These are phyloP conservation scores for Tupiocoris notatus DNA, from an alignment of 2,888 invertebrate genomes.

Conservation along the genomic window DNA sequence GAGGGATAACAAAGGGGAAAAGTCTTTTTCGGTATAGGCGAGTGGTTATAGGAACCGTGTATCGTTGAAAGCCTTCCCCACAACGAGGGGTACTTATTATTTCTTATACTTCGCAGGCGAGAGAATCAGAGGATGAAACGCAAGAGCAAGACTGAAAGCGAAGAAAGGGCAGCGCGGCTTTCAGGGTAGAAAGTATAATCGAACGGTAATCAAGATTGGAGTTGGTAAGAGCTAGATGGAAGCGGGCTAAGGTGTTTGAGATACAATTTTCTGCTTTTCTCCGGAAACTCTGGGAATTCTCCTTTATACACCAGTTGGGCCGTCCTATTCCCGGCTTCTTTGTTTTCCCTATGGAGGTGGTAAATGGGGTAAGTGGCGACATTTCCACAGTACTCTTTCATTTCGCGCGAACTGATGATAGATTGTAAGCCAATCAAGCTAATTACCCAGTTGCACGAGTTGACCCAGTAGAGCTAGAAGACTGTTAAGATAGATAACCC, in stretches of 20 bases:
- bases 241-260: not conserved
- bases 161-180: not conserved
- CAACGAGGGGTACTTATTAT: conserved; percentile 31
- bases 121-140: not conserved
- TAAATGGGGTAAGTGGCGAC: not conserved
- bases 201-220: conserved; percentile 13
- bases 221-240: not conserved
- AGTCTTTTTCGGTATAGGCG: not conserved
- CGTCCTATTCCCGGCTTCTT: not conserved
- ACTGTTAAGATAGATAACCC: too few species aligned
- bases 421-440: too few species aligned
- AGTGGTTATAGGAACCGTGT: not conserved
- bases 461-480: too few species aligned
- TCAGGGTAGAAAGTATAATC: not conserved
- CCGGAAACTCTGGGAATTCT: not conserved
- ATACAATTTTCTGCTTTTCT: conserved; percentile 1
- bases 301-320: not conserved
- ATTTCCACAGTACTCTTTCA: not conserved
- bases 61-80: not conserved
- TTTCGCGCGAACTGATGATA: not conserved
- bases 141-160: not conserved
- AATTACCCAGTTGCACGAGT: too few species aligned
- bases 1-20: conserved; percentile 32
- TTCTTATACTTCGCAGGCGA: conserved; percentile 22
- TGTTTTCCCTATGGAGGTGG: not conserved